phyloP scores from a whole-genome alignment of 2,888 invertebrate genomes.

The Xylophagus ater region DNA sequence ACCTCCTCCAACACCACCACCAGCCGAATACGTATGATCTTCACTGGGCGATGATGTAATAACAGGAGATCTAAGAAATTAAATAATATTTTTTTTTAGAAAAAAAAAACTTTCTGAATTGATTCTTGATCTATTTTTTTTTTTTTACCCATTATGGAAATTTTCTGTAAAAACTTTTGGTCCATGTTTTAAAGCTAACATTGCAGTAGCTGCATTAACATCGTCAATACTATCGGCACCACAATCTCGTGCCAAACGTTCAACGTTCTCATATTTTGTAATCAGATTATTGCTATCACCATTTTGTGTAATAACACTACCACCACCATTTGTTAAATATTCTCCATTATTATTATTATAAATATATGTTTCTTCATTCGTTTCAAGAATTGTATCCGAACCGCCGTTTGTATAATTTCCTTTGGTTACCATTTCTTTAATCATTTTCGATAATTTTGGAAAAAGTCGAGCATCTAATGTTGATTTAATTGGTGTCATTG shows the following conservation, averaged over 20 bases:
- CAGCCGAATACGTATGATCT: conserved; percentile 84
- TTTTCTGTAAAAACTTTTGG: conserved; percentile 49
- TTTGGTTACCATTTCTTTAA: conserved; percentile 27
- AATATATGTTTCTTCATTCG: conserved; percentile 2
- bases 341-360: conserved; percentile 7
- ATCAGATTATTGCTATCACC: neutral
- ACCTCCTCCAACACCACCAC: conserved; percentile 28
- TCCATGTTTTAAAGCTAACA: conserved; percentile 79
- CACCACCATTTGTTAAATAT: conserved; percentile 9
- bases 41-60: conserved; percentile 83
- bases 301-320: conserved; percentile 25
- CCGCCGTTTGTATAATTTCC: conserved; percentile 3
- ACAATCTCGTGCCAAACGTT: conserved; percentile 34
- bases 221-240: conserved; percentile 56
- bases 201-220: conserved; percentile 74
- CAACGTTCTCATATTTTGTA: conserved; percentile 27
- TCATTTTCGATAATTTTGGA: conserved; percentile 64
- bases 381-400: conserved; percentile 1
- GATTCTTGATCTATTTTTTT: too few relatives aligned
- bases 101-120: too few relatives aligned
- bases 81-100: too few relatives aligned
- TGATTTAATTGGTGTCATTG: conserved; percentile 23
- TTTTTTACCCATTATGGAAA: conserved; percentile 35
- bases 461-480: conserved; percentile 66
- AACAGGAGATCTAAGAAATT: conserved; percentile 40